A percentile compares a stretch with the other conserved stretches of the same genome.
phyloP scores from a whole-genome alignment of 2,888 invertebrate genomes.

The Erebia ligea region DNA sequence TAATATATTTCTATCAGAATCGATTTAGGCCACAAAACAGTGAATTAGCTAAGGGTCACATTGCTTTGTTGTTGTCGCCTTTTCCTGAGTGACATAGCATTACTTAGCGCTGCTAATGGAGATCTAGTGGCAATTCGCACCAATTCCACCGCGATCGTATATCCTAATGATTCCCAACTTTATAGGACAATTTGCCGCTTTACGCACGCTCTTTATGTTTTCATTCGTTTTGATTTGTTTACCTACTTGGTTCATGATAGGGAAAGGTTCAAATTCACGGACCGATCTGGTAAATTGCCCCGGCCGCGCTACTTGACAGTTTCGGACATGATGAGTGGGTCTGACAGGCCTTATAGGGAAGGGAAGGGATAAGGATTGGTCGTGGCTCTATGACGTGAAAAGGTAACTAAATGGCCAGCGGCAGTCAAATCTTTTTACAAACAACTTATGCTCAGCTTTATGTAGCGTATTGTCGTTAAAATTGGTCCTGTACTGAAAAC shows the following conservation, averaged over 20 bases:
- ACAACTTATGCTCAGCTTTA: too few species aligned
- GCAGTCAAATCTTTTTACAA: too few species aligned
- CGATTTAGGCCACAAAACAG: too few species aligned
- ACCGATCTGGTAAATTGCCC: too few species aligned
- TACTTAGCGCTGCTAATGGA: slow-evolving; percentile 16
- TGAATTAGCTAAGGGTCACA: background rate
- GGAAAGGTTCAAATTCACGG: background rate
- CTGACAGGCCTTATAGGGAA: too few species aligned
- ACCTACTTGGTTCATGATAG: background rate
- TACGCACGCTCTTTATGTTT: slow-evolving; percentile 30
- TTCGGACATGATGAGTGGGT: too few species aligned
- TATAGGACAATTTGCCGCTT: slow-evolving; percentile 37
- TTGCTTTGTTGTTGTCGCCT: slow-evolving; percentile 5
- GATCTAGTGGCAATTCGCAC: slow-evolving; percentile 32
- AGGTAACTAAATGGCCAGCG: too few species aligned
- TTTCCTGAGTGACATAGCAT: slow-evolving; percentile 10
- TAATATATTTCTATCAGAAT: background rate
- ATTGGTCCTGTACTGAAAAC: too few species aligned
- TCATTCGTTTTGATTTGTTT: slow-evolving; percentile 22
- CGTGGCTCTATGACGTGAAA: too few species aligned
- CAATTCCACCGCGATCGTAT: slow-evolving; percentile 45
- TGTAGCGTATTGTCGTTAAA: too few species aligned
- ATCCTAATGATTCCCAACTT: slow-evolving; percentile 47
- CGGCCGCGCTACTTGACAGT: too few species aligned
- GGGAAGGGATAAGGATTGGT: too few species aligned